Evolutionary conservation across 2,888 invertebrate genomes (phyloP).

Genomic region (Sphaerophoria taeniata): DNA sequence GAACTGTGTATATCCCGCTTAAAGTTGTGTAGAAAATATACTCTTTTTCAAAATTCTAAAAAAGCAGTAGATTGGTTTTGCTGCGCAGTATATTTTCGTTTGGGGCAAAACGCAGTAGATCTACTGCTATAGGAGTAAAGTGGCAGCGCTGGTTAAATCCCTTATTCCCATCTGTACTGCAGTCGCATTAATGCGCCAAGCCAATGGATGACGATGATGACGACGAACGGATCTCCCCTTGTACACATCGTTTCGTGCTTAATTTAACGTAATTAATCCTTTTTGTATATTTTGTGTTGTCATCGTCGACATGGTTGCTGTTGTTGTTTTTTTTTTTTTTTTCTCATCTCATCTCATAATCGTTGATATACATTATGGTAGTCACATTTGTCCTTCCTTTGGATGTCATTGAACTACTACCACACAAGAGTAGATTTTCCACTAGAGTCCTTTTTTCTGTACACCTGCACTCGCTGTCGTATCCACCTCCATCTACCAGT

Average conservation of each 20-base stretch:
- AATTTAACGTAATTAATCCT: conserved; percentile 76
- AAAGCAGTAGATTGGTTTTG: too few species aligned
- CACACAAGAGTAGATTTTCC: conserved; percentile 66
- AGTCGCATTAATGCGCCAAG: conserved; percentile 72
- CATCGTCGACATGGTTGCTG: conserved; percentile 59
- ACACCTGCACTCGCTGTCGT: conserved; percentile 45
- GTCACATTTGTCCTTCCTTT: conserved; percentile 67
- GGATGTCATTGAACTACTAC: conserved; percentile 73
- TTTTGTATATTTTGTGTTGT: conserved; percentile 72
- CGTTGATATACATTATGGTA: conserved; percentile 41
- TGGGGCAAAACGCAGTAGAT: too few species aligned
- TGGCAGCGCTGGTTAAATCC: too few species aligned
- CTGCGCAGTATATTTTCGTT: too few species aligned
- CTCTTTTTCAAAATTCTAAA: too few species aligned
- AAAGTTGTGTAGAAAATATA: too few species aligned
- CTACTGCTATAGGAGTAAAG: too few species aligned
- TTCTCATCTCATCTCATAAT: conserved; percentile 28
- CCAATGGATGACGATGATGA: conserved; percentile 52
- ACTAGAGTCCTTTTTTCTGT: conserved; percentile 61
- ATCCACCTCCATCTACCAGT: conserved; percentile 44
- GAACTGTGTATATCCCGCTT: too few species aligned
- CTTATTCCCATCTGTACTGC: conserved; percentile 64
- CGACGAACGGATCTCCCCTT: conserved; percentile 45
- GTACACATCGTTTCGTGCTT: conserved; percentile 75
- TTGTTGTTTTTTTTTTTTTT: conserved; percentile 24